Evolutionary conservation across 2,113 vertebrate species (phyloP).

Genomic region (Ondatra zibethicus): DNA sequence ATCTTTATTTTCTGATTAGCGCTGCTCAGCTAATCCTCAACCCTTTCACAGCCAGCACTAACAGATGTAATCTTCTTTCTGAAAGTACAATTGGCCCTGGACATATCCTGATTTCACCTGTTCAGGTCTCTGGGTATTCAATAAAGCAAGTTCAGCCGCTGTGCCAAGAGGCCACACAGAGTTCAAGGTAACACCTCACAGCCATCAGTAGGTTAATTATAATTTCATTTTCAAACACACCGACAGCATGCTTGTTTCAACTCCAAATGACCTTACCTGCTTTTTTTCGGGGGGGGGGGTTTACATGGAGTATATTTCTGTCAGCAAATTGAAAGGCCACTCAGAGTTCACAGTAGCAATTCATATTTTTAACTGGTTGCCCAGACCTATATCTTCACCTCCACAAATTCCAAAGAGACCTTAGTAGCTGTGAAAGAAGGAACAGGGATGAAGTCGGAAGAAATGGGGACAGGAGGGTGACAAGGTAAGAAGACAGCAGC

Average conservation of each 20-base stretch:
- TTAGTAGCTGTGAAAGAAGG: constrained; percentile 66
- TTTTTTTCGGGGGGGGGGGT: constrained; percentile 61
- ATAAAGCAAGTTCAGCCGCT: constrained; percentile 83
- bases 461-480: neutral
- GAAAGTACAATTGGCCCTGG: constrained; percentile 73
- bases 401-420: constrained; percentile 65
- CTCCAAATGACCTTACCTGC: constrained; percentile 87
- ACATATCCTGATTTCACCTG: constrained; percentile 82
- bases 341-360: constrained; percentile 84
- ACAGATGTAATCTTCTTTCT: constrained; percentile 75
- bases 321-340: constrained; percentile 85
- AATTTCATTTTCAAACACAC: constrained; percentile 79
- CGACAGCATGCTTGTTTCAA: constrained; percentile 81
- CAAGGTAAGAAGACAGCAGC: neutral
- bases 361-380: constrained; percentile 80
- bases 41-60: constrained; percentile 61
- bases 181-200: constrained; percentile 85
- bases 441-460: neutral
- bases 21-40: constrained; percentile 72
- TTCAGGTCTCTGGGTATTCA: constrained; percentile 81
- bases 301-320: constrained; percentile 82
- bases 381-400: constrained; percentile 81
- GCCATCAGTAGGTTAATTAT: constrained; percentile 70
- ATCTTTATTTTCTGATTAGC: constrained; percentile 79
- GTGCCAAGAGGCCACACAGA: constrained; percentile 84